Evolutionary conservation across 2,888 invertebrate species (phyloP), one percentile per base, ranked within the genome.

Genomic region (Parnassius smintheus): DNA sequence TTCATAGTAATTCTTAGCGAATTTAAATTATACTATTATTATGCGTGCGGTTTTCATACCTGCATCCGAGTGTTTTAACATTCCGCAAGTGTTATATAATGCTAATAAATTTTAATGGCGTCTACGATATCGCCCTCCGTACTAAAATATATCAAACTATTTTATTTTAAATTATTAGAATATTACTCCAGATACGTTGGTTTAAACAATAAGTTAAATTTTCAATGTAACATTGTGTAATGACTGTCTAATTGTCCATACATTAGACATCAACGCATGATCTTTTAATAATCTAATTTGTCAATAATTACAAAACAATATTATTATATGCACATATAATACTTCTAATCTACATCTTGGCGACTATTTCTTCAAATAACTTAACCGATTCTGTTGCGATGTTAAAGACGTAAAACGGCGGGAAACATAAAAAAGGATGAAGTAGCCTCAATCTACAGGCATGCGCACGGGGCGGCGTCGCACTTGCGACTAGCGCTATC

Each of bases 401-500:
- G 73, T 81, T 66, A 72, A 72, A 75, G 71, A 77, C 84, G 85
- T 76, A 79, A 79, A 71, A 73, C 68, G 76, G 80, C 81, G 80
- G 79, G 79, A 81, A 81, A 71, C 65, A 69, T 65, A 55, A 54
- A 51, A 59, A 48, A 51, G 45, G 11, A 58, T 65, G 66, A 68
- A 63, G 53, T 62, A 13, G 61, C 56, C 59, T 57, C 42, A 52
- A 44, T 25, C 68, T 35, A 13, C 65, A 64, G 70, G 72, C 76
- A 68, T 67, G 76, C 77, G 75, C 72, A 71, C 79, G 62, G 82
- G 82, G 82, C 81, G 82, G 85, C 73, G 87, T 85, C 88, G 84
- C 88, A 74, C 68, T 78, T 72, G 88, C 90, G 88, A 91, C 91
- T 91, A 81, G 80, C 72, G 76, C 83, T 90, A 90, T 88, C 87